Evolutionary conservation across 2,888 invertebrate genomes (phyloP).

Genomic region (Clunio marinus): DNA sequence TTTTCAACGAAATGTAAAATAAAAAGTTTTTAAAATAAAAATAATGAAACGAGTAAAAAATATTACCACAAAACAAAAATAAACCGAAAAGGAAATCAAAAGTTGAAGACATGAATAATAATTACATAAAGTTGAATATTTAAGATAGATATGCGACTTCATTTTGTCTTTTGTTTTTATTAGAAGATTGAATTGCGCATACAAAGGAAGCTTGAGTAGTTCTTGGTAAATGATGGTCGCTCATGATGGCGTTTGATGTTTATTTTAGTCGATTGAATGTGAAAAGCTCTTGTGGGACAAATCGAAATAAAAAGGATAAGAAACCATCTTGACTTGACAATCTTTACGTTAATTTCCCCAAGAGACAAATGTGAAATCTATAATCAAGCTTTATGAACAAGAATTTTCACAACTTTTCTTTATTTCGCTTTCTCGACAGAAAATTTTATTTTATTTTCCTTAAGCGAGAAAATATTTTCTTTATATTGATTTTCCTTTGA

Average conservation of each 20-base stretch:
- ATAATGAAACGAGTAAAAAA: conserved; percentile 22
- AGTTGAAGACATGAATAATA: conserved; percentile 33
- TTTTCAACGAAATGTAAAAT: conserved; percentile 26
- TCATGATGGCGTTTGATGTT: conserved; percentile 12
- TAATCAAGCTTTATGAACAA: conserved; percentile 1
- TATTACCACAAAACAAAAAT: conserved; percentile 27
- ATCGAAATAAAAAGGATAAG: neutral
- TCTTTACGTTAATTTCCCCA: conserved; percentile 5
- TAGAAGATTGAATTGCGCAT: neutral
- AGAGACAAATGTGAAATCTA: neutral
- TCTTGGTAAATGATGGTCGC: neutral
- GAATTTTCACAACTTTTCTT: conserved; percentile 14
- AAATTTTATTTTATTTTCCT: neutral
- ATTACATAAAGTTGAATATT: neutral
- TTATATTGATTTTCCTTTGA: conserved; percentile 19
- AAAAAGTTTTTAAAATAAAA: conserved; percentile 12
- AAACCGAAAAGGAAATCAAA: conserved; percentile 35
- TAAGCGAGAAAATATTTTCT: neutral
- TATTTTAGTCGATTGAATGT: neutral
- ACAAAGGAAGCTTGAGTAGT: neutral
- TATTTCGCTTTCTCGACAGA: too few relatives aligned
- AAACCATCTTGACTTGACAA: neutral
- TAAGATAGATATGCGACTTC: too few relatives aligned
- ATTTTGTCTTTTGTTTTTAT: neutral
- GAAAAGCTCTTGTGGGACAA: neutral